These are phyloP conservation scores for Lates japonicus DNA, from an alignment of 2,797 vertebrate species.

Conservation along the genomic window DNA sequence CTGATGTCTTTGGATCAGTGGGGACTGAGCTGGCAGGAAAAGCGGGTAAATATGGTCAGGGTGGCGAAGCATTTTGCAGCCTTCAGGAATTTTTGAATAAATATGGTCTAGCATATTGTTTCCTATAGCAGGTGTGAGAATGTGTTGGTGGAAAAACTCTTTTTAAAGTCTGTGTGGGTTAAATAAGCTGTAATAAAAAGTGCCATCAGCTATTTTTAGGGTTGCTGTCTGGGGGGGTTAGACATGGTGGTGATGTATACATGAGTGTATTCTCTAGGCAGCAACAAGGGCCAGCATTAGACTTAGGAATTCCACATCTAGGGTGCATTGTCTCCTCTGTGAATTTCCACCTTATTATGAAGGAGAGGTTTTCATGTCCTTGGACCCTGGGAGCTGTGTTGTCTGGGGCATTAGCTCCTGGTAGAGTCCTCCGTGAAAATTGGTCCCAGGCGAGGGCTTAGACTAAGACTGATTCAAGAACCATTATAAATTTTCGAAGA, in stretches of 20 bases:
- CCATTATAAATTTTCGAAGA: neutral
- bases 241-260: neutral
- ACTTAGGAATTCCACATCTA: neutral
- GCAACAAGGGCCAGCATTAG: neutral
- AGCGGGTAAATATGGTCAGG: neutral
- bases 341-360: neutral
- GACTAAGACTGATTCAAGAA: constrained; percentile 15
- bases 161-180: neutral
- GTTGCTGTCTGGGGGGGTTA: neutral
- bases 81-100: neutral
- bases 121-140: neutral
- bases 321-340: neutral
- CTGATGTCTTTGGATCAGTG: constrained; percentile 4
- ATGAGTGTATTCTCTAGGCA: neutral
- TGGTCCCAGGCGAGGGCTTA: neutral
- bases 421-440: neutral
- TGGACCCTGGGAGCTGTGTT: constrained; percentile 5
- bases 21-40: neutral
- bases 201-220: neutral
- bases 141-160: neutral
- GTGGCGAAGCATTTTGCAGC: constrained; percentile 1
- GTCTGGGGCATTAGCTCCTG: neutral
- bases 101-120: neutral
- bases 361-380: neutral
- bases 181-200: neutral